Percentiles rank a stretch among this genome's conserved stretches.
These are phyloP conservation scores for Musca domestica DNA, from an alignment of 1,140 invertebrate genomes.

Conservation along the genomic window DNA sequence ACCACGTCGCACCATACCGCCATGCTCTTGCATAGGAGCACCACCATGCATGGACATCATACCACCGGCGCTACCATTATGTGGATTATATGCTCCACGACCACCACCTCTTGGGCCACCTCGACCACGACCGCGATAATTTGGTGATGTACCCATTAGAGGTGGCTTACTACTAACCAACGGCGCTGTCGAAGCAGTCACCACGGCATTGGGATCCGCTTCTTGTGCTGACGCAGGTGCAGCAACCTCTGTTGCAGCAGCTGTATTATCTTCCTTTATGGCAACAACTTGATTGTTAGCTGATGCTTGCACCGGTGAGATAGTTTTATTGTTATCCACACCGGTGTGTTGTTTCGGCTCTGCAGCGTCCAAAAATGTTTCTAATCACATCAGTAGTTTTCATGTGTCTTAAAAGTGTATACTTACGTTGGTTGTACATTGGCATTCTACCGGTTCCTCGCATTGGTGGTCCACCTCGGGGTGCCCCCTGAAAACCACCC, in stretches of 20 bases:
- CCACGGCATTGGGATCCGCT: conserved; percentile 11
- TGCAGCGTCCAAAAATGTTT: conserved; percentile 25
- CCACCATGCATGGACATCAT: conserved; percentile 38
- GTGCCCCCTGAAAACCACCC: not conserved
- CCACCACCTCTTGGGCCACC: conserved; percentile 29
- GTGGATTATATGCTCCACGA: conserved; percentile 46
- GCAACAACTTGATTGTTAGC: conserved; percentile 14
- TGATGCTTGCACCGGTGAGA: conserved; percentile 44
- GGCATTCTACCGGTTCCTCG: conserved; percentile 44
- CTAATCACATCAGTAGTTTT: not conserved
- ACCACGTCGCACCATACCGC: conserved; percentile 42
- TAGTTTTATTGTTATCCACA: conserved; percentile 51
- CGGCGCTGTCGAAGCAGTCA: conserved; percentile 25
- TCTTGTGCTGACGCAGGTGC: not conserved
- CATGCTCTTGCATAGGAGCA: conserved; percentile 36
- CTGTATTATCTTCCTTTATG: conserved; percentile 24
- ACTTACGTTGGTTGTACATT: conserved; percentile 48
- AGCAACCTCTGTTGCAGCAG: conserved; percentile 11
- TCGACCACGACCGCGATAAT: conserved; percentile 28
- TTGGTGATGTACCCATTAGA: conserved; percentile 33
- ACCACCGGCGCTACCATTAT: conserved; percentile 39
- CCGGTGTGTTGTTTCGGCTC: conserved; percentile 51
- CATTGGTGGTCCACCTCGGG: conserved; percentile 35
- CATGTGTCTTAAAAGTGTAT: not conserved
- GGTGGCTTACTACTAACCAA: conserved; percentile 28